Evolutionary conservation across 2,113 vertebrate genomes (phyloP), one percentile per base, ranked within the genome.

Genomic region (Pardalotus punctatus): DNA sequence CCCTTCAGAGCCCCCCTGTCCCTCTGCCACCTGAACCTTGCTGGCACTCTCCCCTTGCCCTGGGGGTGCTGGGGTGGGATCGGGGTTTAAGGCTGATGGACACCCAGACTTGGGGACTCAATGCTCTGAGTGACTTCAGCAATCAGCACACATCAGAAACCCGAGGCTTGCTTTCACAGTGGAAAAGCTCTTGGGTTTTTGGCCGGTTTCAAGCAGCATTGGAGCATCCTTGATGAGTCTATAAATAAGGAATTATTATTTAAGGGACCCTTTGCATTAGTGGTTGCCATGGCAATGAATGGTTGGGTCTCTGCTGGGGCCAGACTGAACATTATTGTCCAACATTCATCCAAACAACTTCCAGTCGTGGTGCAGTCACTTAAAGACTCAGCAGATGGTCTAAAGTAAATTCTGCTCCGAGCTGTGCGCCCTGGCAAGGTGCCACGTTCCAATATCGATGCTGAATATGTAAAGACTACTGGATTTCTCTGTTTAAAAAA

Each of bases 161-260:
- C 20, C 3, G 0, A 71, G 27, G 35, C 33, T 56, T 78, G 42
- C 67, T 18, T 35, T 31, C 21, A 8, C 6, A 70, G 45, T 57
- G 79, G 51, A 78, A 81, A 67, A 85, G 29, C 48, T 35, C 4
- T 48, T 86, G 67, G 24, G 11, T 35, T 81, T 81, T 94, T 58
- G 88, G 79, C 85, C 0, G 0, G 38, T 61, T 90, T 42, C 23
- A 35, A 78, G 64, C 43, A 92, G 77, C 71, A 2, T 11, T 23
- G 71, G 94, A 92, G 90, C 93, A 93, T 83, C 90, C 71, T 58
- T 2, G 47, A 24, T 35, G 36, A 1, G 1, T 66, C 88, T 56
- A 78, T 97, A 95, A 98, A 98, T 97, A 98, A 98, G 73, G 57
- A 94, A 95, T 97, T 95, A 96, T 97, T 95, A 97, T 98, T 98